Evolutionary conservation across 2,888 invertebrate species (phyloP).

Genomic region (Silvanus unidentatus): DNA sequence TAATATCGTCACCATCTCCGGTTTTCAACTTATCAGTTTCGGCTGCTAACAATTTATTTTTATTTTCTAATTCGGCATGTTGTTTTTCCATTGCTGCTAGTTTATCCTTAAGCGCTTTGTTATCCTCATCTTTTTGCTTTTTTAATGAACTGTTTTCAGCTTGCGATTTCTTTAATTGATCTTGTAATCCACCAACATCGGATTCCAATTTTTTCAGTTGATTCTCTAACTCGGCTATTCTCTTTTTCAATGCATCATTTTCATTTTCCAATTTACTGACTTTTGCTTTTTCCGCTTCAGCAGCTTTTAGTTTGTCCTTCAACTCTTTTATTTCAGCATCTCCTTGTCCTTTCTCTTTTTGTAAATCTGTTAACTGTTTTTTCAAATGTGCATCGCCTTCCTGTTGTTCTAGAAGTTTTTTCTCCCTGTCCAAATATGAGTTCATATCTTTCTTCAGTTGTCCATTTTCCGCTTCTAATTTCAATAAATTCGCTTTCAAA

Average conservation of each 20-base stretch:
- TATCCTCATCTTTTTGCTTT: constrained; percentile 12
- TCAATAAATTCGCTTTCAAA: constrained; percentile 18
- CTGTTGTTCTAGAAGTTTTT: constrained; percentile 8
- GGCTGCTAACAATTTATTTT: background rate
- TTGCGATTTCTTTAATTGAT: constrained; percentile 17
- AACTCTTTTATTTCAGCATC: constrained; percentile 14
- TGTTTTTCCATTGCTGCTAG: constrained; percentile 11
- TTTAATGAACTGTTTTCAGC: constrained; percentile 14
- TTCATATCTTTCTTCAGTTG: constrained; percentile 23
- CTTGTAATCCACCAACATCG: constrained; percentile 16
- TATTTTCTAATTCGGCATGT: background rate
- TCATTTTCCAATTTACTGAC: constrained; percentile 18
- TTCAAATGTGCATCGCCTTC: constrained; percentile 23
- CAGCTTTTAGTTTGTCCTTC: constrained; percentile 18
- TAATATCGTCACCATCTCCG: background rate
- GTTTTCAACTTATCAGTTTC: background rate
- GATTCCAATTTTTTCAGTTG: constrained; percentile 20
- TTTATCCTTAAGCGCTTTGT: constrained; percentile 14
- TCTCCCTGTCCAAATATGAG: constrained; percentile 13
- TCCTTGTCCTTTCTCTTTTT: constrained; percentile 21
- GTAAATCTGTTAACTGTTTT: constrained; percentile 24
- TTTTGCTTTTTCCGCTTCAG: constrained; percentile 20
- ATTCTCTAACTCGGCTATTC: constrained; percentile 16
- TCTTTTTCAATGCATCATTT: constrained; percentile 16
- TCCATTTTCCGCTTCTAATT: constrained; percentile 20